phyloP scores from a whole-genome alignment of 1,140 invertebrate genomes.

The Aporrectodea caliginosa region DNA sequence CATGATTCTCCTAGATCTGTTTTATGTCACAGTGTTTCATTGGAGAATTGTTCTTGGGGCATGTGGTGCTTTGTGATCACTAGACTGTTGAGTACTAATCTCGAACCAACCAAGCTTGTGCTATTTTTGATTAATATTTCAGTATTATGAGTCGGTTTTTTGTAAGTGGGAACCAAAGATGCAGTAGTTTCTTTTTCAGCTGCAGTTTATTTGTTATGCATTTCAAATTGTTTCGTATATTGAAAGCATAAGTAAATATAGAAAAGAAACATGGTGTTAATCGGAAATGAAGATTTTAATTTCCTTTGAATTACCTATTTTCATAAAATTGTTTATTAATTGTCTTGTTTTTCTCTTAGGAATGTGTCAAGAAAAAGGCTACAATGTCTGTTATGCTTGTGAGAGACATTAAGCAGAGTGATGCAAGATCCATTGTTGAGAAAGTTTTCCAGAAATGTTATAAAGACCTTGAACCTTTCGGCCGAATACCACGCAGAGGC shows the following conservation, averaged over 20 bases:
- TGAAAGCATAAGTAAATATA: neutral
- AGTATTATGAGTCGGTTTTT: too few species aligned
- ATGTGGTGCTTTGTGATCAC: neutral
- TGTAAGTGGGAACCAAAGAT: neutral
- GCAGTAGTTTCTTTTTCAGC: neutral
- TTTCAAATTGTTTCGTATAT: neutral
- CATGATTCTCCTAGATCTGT: neutral
- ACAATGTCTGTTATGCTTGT: constrained; percentile 75
- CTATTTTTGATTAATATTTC: too few species aligned
- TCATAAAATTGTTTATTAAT: neutral
- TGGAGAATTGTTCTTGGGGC: neutral
- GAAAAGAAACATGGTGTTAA: too few species aligned
- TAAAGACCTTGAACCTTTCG: constrained; percentile 86
- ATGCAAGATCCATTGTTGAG: constrained; percentile 74
- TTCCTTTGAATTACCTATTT: neutral
- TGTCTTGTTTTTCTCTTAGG: constrained; percentile 58
- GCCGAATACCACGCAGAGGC: constrained; percentile 59
- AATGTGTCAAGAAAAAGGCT: constrained; percentile 87
- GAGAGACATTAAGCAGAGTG: constrained; percentile 66
- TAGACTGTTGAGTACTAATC: too few species aligned
- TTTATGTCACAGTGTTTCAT: neutral
- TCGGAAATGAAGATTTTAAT: too few species aligned
- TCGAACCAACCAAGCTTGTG: too few species aligned
- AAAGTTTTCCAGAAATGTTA: constrained; percentile 89
- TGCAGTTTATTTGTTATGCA: too few species aligned